These are phyloP conservation scores for Hydractinia echinata DNA, from an alignment of 30 jellyfish, hydroid and myxozoan species.

Conservation along the genomic window DNA sequence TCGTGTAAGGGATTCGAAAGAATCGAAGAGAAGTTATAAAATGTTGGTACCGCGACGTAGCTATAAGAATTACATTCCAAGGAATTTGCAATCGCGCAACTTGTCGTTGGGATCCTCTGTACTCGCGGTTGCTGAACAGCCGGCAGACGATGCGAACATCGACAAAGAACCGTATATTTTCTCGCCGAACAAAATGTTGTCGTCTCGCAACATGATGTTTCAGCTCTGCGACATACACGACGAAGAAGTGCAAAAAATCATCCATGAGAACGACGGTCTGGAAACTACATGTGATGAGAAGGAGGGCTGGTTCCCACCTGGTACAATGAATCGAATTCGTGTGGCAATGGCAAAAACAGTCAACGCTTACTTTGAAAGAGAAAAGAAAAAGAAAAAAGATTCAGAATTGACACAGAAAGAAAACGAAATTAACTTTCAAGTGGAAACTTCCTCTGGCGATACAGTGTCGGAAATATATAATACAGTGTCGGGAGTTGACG, in stretches of 20 bases:
- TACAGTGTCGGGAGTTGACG: too few relatives aligned
- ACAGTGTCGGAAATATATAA: too few relatives aligned
- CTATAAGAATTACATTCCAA: slow-evolving; percentile 28
- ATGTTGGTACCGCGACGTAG: slow-evolving; percentile 34
- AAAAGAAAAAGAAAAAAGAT: slow-evolving; percentile 24
- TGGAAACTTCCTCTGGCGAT: too few relatives aligned
- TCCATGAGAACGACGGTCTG: slow-evolving; percentile 56
- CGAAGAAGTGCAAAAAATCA: slow-evolving; percentile 41
- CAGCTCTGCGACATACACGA: slow-evolving; percentile 84
- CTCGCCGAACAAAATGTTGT: slow-evolving; percentile 52
- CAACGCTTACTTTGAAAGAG: slow-evolving; percentile 36
- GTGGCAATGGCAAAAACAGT: slow-evolving; percentile 50
- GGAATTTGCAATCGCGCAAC: slow-evolving; percentile 34
- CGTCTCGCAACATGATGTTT: slow-evolving; percentile 68
- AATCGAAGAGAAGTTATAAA: slow-evolving; percentile 24
- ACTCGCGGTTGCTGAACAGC: slow-evolving; percentile 21
- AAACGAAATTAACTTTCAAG: too few relatives aligned
- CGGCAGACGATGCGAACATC: slow-evolving; percentile 8
- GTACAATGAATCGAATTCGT: slow-evolving; percentile 46
- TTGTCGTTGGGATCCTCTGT: slow-evolving; percentile 17
- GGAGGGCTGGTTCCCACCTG: slow-evolving; percentile 80
- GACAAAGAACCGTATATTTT: slow-evolving; percentile 47
- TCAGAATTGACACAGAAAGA: neutral
- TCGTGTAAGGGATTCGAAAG: slow-evolving; percentile 56
- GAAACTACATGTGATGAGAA: slow-evolving; percentile 56